Percentiles rank a stretch among this genome's conserved stretches.
phyloP scores from a whole-genome alignment of 2,888 invertebrate genomes.

The Melinaea marsaeus region DNA sequence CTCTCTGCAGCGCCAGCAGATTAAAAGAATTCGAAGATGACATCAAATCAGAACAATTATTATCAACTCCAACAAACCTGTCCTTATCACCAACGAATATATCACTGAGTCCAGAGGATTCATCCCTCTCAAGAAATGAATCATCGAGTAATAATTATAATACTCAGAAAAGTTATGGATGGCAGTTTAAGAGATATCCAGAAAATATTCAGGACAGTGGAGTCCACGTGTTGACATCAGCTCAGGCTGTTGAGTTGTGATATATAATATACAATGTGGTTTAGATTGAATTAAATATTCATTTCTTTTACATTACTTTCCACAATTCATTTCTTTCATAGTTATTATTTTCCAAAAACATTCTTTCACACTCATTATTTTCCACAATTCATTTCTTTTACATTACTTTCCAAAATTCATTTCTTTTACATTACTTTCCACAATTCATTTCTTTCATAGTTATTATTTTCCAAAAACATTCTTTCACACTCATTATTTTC shows the following conservation, averaged over 20 bases:
- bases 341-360: no score
- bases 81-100: constrained; percentile 45
- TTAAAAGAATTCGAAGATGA: constrained; percentile 69
- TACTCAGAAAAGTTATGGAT: constrained; percentile 62
- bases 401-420: no score
- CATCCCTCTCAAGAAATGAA: constrained; percentile 39
- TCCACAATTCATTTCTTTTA: no score
- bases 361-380: no score
- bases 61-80: constrained; percentile 43
- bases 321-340: no score
- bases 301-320: background rate
- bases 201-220: constrained; percentile 40
- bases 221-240: constrained; percentile 12
- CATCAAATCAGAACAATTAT: constrained; percentile 49
- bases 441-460: no score
- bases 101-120: constrained; percentile 49
- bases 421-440: no score
- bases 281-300: background rate
- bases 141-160: constrained; percentile 49
- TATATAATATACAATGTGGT: background rate
- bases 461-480: no score
- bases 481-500: no score
- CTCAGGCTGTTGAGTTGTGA: constrained; percentile 28
- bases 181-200: constrained; percentile 57
- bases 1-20: constrained; percentile 87